These are phyloP conservation scores for Semibalanus balanoides DNA, from an alignment of 1,140 invertebrate genomes.

Conservation along the genomic window DNA sequence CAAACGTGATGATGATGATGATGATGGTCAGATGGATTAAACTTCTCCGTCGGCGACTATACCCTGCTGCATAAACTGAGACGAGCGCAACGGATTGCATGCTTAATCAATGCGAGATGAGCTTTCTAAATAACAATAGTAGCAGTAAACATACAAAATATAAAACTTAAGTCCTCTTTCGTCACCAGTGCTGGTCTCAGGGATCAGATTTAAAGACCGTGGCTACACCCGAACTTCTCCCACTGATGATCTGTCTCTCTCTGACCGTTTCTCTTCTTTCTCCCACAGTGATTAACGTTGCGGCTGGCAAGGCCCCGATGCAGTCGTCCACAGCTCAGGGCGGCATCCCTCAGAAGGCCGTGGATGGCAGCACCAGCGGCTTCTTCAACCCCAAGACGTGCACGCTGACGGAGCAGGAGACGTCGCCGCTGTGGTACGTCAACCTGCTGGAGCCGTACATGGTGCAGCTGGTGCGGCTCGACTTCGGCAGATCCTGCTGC, in stretches of 20 bases:
- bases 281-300: constrained; percentile 77
- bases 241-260: neutral
- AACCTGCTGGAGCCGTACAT: constrained; percentile 88
- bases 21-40: no score
- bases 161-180: no score
- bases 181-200: no score
- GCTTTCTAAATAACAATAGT: no score
- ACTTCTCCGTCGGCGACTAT: no score
- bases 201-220: no score
- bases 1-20: no score
- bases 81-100: no score
- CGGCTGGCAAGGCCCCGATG: constrained; percentile 88
- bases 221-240: no score
- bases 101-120: no score
- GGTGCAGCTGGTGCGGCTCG: constrained; percentile 79
- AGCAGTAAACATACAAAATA: no score
- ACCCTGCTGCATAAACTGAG: no score
- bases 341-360: constrained; percentile 74
- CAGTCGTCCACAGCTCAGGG: constrained; percentile 69
- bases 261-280: constrained; percentile 16
- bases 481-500: constrained; percentile 83
- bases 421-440: constrained; percentile 87
- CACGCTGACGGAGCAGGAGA: constrained; percentile 64
- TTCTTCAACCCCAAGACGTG: constrained; percentile 70
- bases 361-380: constrained; percentile 75